Evolutionary conservation across 2,888 invertebrate species (phyloP).

Genomic region (Portevinia maculata): DNA sequence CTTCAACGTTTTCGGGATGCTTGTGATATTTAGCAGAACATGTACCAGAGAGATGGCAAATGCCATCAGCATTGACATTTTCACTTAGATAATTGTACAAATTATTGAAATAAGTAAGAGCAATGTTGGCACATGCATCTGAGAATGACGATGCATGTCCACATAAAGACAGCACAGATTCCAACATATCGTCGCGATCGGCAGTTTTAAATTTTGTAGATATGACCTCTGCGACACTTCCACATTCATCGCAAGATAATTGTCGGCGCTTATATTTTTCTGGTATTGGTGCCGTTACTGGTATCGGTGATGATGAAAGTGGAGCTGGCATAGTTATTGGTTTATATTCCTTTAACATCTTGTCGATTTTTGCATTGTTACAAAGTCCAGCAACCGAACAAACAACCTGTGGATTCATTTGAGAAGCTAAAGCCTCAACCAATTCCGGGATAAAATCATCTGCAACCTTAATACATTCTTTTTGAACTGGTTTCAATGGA

Average conservation of each 20-base stretch:
- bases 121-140: conserved; percentile 90
- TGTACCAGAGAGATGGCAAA: conserved; percentile 91
- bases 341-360: conserved; percentile 83
- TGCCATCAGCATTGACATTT: conserved; percentile 86
- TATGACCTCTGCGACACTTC: conserved; percentile 78
- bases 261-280: conserved; percentile 46
- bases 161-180: conserved; percentile 85
- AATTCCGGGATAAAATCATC: conserved; percentile 94
- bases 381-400: conserved; percentile 95
- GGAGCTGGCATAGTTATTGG: conserved; percentile 74
- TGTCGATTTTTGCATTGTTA: conserved; percentile 89
- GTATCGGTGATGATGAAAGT: conserved; percentile 74
- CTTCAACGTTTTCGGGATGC: conserved; percentile 84
- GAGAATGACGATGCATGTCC: conserved; percentile 88
- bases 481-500: conserved; percentile 88
- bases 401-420: conserved; percentile 95
- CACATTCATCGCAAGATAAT: conserved; percentile 80
- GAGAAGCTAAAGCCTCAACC: conserved; percentile 92
- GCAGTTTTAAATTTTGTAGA: conserved; percentile 79
- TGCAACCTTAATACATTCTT: conserved; percentile 90
- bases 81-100: conserved; percentile 86
- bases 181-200: conserved; percentile 80
- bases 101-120: conserved; percentile 89
- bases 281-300: conserved; percentile 4
- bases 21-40: conserved; percentile 87